Evolutionary conservation across 2,888 invertebrate species (phyloP), one percentile per base, ranked within the genome.

Genomic region (Ophion ellenae): DNA sequence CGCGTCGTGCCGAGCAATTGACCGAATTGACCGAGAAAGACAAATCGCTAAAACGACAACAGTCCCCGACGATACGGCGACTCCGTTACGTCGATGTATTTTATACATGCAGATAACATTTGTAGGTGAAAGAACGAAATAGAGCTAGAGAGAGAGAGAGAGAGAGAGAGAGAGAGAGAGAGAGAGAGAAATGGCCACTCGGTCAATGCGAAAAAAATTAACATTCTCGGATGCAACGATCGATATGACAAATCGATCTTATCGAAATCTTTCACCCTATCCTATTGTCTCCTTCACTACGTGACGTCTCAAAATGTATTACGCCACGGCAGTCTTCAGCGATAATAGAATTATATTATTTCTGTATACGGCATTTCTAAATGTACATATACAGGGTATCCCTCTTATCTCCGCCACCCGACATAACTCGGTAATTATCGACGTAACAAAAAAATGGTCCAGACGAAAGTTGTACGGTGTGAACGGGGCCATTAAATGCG

Each of bases 201-300:
- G 7, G 3, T 40, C 40, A 40, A 40, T 40, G 9, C 7, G 53
- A 73, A 53, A 82, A 63, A 64, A 81, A 82, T 75, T 78, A 79
- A 85, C 74, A 79, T 85, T 70, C 57, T 70, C 45, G 59, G 70
- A 73, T 74, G 82, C 78, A 79, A 69, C 77, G 61, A 73, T 73
- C 71, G n/a, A 81, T 81, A 84, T 32, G 67, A 40, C 61, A 59
- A 81, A 85, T 84, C 84, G 77, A 81, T 76, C 63, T 85, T 77
- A 85, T 85, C 81, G 69, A 81, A 69, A 74, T 74, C 69, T 81
- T 61, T 61, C 67, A 69, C 24, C 69, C 28, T 69, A 36, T 77
- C 66, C 47, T 57, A 69, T 85, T 69, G 73, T 73, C 74, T 77
- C 40, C 69, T 57, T 67, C 77, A 66, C 71, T 66, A 40, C 45